Conservation (phyloP, 2,797 vertebrate genomes). For the Benthosema pterotum region DNA sequence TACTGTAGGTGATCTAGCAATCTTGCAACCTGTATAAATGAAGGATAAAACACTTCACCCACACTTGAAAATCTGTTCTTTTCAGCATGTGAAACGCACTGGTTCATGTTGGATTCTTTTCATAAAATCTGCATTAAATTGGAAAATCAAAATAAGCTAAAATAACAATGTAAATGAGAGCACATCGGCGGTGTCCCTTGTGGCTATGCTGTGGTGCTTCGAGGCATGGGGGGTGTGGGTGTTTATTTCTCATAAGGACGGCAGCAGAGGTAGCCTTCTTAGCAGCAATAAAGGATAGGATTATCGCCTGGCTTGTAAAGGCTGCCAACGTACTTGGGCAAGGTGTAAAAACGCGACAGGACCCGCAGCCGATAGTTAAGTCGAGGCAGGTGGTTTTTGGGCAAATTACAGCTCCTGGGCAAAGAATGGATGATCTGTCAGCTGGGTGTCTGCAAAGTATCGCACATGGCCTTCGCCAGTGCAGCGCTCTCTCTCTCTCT, state of each 20-base stretch:
- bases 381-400: conserved; percentile 75
- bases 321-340: conserved; percentile 65
- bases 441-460: conserved; percentile 41
- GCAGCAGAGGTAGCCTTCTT: conserved; percentile 65
- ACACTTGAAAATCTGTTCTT: no score
- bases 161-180: no score
- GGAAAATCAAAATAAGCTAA: not conserved
- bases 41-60: no score
- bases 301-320: conserved; percentile 81
- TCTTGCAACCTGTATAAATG: no score
- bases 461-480: conserved; percentile 36
- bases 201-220: conserved; percentile 6
- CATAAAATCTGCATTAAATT: not conserved
- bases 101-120: not conserved
- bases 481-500: no score
- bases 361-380: conserved; percentile 69
- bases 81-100: no score
- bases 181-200: no score
- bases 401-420: conserved; percentile 64
- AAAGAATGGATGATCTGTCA: conserved; percentile 56
- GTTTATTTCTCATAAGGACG: conserved; percentile 51
- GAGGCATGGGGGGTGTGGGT: conserved; percentile 44
- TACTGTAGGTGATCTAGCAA: no score
- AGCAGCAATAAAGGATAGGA: conserved; percentile 79
- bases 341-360: conserved; percentile 74